Base-by-base conservation (phyloP, 2,797 vertebrate genomes). In the Sciurus vulgaris region DNA sequence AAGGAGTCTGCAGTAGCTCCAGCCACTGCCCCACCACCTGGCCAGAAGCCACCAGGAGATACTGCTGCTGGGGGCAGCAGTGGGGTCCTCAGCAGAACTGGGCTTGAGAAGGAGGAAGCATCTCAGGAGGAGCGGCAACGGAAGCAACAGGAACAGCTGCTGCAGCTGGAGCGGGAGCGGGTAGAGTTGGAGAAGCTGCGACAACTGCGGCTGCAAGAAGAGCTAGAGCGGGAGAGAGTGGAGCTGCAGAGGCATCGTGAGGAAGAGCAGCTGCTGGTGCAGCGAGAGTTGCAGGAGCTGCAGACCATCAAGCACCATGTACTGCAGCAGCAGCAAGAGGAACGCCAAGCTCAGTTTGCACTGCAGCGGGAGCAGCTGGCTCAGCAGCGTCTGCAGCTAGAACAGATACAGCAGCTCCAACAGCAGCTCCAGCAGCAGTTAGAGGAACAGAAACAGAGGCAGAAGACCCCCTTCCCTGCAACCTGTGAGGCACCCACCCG, bases 291-390 rank as follows among this genome's bases (percentile, higher is more conserved):
- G 97, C 99, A 99, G 97, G 99, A 99, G 97, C 97, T 99, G 87
- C 99, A 99, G 95, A 99, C 99, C 97, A 99, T 99, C 96, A 99
- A 99, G 98, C 99, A 99, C 72, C 99, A 99, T n/a, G 99, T 99
- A 86, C 96, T 99, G 84, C 99, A 99, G 51, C 99, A 99, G 97
- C 99, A 99, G 98, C 99, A 99, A 96, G 99, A 99, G 96, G 99
- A 99, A 94, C 98, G 99, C 59, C 99, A 99, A 33, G 99, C 99
- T 0, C 99, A 99, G 97, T 99, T 99, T 30, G 99, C 99, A 0
- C 98, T 99, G 98, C 99, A 99, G 98, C 99, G 99, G 91, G 99
- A 99, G 96, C 99, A 99, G 98, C 98, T 99, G 13, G 99, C 99
- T 15, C 99, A 99, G 97, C 99, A 99, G 97, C 99, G 99, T 96